Conservation (phyloP, 2,888 invertebrate genomes). For the Drosophila longiperda region DNA sequence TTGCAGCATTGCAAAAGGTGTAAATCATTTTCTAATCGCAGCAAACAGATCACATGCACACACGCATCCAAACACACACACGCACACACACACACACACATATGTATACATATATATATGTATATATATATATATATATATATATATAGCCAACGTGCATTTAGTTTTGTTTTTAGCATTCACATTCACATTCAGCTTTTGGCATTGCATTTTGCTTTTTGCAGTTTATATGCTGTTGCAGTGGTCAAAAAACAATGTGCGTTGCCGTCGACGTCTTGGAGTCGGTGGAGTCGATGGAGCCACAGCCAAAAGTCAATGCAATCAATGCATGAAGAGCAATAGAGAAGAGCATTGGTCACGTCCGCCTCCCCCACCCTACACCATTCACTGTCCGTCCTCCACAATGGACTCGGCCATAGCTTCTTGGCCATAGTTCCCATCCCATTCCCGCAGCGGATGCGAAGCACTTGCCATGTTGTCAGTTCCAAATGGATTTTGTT, state of each 20-base stretch:
- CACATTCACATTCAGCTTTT: conserved; percentile 46
- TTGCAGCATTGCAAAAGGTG: conserved; percentile 60
- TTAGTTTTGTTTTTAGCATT: conserved; percentile 64
- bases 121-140: conserved; percentile 12
- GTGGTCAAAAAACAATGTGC: conserved; percentile 54
- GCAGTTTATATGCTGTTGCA: conserved; percentile 34
- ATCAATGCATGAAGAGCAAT: conserved; percentile 53
- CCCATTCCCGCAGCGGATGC: conserved; percentile 26
- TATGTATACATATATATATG: conserved; percentile 7
- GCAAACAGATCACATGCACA: conserved; percentile 69
- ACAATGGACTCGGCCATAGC: conserved; percentile 11
- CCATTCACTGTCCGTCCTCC: neutral
- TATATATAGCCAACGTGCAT: conserved; percentile 37
- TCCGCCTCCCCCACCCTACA: conserved; percentile 11
- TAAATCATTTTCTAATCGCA: conserved; percentile 76
- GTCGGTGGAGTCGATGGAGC: conserved; percentile 16
- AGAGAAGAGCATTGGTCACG: conserved; percentile 48
- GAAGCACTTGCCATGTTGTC: conserved; percentile 52
- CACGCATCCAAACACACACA: conserved; percentile 53
- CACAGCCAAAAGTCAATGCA: conserved; percentile 60
- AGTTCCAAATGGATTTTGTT: conserved; percentile 47
- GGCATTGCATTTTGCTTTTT: conserved; percentile 47
- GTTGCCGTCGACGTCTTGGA: conserved; percentile 15
- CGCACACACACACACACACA: conserved; percentile 13
- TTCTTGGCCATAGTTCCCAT: conserved; percentile 17